These are phyloP conservation scores for Phymorhynchus buccinoides DNA, from an alignment of 1,140 invertebrate genomes.

Conservation along the genomic window DNA sequence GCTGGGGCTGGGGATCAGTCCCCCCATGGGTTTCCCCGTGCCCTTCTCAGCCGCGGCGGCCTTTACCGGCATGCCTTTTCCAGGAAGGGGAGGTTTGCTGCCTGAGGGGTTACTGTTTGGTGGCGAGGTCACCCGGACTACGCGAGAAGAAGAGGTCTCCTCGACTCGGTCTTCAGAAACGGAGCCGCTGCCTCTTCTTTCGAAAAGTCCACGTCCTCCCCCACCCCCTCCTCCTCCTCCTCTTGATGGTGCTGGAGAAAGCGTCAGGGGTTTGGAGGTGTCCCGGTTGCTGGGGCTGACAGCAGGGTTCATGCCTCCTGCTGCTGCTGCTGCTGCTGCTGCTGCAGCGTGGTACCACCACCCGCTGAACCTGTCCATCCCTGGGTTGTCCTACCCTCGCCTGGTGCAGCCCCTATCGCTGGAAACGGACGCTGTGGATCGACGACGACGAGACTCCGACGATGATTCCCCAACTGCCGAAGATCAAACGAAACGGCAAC, in stretches of 20 bases:
- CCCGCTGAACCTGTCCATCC: constrained; percentile 36
- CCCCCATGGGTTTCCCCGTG: neutral
- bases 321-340: too few species aligned
- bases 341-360: constrained; percentile 32
- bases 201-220: neutral
- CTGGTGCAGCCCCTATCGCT: constrained; percentile 40
- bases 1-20: neutral
- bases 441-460: too few species aligned
- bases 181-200: constrained; percentile 6
- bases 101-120: neutral
- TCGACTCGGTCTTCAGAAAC: neutral
- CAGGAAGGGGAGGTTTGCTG: neutral
- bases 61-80: neutral
- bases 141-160: neutral
- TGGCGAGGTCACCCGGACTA: neutral
- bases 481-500: neutral
- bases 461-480: neutral
- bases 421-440: neutral
- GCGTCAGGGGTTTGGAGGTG: constrained; percentile 99
- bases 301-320: constrained; percentile 86
- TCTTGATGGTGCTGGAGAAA: constrained; percentile 95
- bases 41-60: neutral
- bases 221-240: neutral
- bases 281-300: constrained; percentile 93
- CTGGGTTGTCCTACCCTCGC: constrained; percentile 47